Evolutionary conservation across 1,140 invertebrate genomes (phyloP), one percentile per base, ranked within the genome.

Genomic region (Camponotus pennsylvanicus): DNA sequence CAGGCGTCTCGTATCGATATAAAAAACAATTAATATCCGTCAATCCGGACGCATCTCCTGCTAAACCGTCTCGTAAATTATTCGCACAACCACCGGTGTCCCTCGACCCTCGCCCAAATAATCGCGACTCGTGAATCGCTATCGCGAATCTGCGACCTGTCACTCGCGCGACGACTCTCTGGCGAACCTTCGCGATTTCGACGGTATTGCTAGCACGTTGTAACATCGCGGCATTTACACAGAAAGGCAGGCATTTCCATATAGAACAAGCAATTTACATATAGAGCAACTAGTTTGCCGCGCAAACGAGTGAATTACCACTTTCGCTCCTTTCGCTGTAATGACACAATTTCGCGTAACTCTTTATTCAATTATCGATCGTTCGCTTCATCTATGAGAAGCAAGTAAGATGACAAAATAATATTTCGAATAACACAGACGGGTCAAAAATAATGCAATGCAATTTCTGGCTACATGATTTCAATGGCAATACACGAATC

Each of bases 11-110:
- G 57, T 70, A 71, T 78, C 82, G 32, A 82, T 61, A 49, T 86
- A 67, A 69, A 80, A 69, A 82, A 90, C 85, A 61, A 90, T 90
- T 90, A 90, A 90, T 90, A 90, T 89, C 88, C 57, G 49, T 87
- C 89, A 86, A 85, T 85, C 63, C 40, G 69, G 59, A 9, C 45
- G 1, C 27, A 27, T 27, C 27, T 59, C 52, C n/a, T 1, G 27
- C 40, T 64, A 37, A 32, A 21, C 49, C 37, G 13, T 49, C 4
- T 49, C 45, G 45, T 5, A 15, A 52, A 63, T 59, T 49, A 77
- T 70, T 57, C 45, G 15, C 5, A 4, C 3, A 55, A 78, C 82
- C 64, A 85, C 55, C 59, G 80, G 18, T 83, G 32, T 40, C 55
- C 63, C 80, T 55, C 27, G 32, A 32, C 63, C 63, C 21, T 73